Conservation (phyloP, 2,797 vertebrate genomes). For the Masticophis lateralis region DNA sequence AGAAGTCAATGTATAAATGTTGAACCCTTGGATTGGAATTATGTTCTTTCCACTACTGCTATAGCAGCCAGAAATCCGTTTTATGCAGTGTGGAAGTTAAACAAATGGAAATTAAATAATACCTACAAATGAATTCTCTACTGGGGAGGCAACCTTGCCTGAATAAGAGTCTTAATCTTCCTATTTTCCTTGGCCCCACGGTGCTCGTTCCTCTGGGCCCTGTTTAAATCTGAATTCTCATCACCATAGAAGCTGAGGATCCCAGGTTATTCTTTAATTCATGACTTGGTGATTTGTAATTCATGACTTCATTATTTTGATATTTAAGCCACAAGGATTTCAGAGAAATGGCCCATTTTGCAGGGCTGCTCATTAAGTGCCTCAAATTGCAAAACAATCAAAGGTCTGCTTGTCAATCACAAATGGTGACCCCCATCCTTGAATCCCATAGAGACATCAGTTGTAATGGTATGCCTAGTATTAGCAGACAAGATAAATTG, state of each 20-base stretch:
- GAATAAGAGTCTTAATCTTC: neutral
- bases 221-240: constrained; percentile 20
- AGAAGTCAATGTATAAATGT: neutral
- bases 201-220: neutral
- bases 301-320: constrained; percentile 39
- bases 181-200: neutral
- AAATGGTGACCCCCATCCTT: neutral
- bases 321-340: constrained; percentile 29
- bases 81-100: neutral
- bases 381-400: constrained; percentile 26
- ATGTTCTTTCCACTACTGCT: neutral
- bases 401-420: constrained; percentile 4
- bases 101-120: neutral
- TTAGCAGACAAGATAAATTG: neutral
- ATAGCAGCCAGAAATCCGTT: neutral
- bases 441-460: neutral
- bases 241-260: constrained; percentile 8
- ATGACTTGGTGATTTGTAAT: constrained; percentile 35
- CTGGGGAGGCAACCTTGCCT: neutral
- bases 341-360: constrained; percentile 14
- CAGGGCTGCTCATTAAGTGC: constrained; percentile 17
- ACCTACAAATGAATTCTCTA: neutral
- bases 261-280: constrained; percentile 36
- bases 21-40: neutral
- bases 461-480: neutral